These are phyloP conservation scores for Chaitophorus viminalis DNA, from an alignment of 2,888 invertebrate species.

Conservation along the genomic window DNA sequence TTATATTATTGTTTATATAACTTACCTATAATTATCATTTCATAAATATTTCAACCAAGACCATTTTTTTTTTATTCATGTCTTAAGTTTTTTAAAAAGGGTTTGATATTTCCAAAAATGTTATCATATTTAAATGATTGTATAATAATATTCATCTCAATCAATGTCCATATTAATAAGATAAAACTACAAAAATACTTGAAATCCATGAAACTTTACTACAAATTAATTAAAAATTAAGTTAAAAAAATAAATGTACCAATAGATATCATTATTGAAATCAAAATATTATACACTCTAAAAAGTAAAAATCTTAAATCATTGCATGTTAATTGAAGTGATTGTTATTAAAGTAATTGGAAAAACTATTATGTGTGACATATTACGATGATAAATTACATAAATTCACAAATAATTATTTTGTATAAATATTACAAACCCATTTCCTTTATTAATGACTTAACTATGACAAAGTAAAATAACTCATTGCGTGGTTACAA, in stretches of 20 bases:
- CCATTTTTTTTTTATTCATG: too few species aligned
- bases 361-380: constrained; percentile 1
- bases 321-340: neutral
- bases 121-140: neutral
- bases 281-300: neutral
- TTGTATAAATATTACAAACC: neutral
- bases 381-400: constrained; percentile 28
- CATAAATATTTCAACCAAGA: too few species aligned
- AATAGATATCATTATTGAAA: neutral
- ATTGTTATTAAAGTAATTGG: neutral
- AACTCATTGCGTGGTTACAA: neutral
- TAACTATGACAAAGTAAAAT: constrained; percentile 3
- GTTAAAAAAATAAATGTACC: neutral
- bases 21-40: too few species aligned
- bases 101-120: neutral
- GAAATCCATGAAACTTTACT: neutral
- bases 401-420: constrained; percentile 7
- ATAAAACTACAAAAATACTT: neutral
- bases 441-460: constrained; percentile 32
- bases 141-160: neutral
- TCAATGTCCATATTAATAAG: too few species aligned
- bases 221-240: neutral
- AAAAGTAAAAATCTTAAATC: neutral
- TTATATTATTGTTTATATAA: too few species aligned
- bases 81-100: neutral